phyloP scores from a whole-genome alignment of 2,797 vertebrate genomes.

The Ctenopoma kingsleyae region DNA sequence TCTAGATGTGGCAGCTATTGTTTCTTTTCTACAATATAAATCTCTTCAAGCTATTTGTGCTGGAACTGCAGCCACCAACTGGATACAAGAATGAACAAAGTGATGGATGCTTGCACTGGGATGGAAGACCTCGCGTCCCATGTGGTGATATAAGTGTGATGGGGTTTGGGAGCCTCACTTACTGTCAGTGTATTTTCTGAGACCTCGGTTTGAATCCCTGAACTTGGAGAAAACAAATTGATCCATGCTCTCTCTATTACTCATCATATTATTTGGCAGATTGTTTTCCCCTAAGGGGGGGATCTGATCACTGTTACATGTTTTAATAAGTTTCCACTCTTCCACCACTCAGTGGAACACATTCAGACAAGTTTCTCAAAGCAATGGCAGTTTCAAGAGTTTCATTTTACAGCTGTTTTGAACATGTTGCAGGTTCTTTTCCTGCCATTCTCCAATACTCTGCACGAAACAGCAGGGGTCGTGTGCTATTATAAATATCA shows the following conservation, averaged over 20 bases:
- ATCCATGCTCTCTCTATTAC: conserved; percentile 41
- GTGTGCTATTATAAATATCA: neutral
- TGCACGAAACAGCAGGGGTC: neutral
- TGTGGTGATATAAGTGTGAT: conserved; percentile 18
- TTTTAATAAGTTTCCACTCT: conserved; percentile 47
- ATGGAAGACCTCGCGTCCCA: conserved; percentile 6
- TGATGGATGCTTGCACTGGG: conserved; percentile 9
- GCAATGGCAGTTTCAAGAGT: neutral
- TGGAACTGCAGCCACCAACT: conserved; percentile 10
- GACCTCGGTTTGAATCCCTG: conserved; percentile 10
- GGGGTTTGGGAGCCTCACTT: conserved; percentile 7
- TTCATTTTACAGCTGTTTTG: conserved; percentile 2
- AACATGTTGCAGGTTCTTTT: conserved; percentile 22
- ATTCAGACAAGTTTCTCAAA: conserved; percentile 11
- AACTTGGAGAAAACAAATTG: conserved; percentile 24
- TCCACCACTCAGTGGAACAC: conserved; percentile 37
- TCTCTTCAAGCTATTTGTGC: conserved; percentile 12
- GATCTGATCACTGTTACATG: conserved; percentile 17
- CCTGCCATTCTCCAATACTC: neutral
- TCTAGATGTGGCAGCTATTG: neutral
- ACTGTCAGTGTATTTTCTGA: neutral
- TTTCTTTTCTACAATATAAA: conserved; percentile 11
- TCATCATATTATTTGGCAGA: conserved; percentile 53
- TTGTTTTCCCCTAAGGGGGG: conserved; percentile 10
- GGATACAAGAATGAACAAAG: conserved; percentile 19